These are phyloP conservation scores for Phymorhynchus buccinoides DNA, from an alignment of 1,140 invertebrate genomes.

Conservation along the genomic window DNA sequence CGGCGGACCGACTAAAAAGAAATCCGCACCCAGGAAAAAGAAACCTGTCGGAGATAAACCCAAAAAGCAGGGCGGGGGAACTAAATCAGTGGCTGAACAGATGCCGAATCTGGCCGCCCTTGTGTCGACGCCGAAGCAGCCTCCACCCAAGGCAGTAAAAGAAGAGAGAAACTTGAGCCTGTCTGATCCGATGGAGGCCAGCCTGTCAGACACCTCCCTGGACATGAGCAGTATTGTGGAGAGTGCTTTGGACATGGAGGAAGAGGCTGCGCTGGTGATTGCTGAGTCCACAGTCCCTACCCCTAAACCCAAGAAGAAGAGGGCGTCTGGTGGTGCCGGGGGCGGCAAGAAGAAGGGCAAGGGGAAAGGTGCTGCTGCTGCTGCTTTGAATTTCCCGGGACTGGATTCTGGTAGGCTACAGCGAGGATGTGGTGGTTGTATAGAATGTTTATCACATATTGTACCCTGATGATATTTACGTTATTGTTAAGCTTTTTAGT, in stretches of 20 bases:
- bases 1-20: constrained; percentile 15
- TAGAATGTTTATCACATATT: no score
- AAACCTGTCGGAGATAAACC: constrained; percentile 45
- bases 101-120: constrained; percentile 52
- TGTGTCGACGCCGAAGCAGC: constrained; percentile 29
- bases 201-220: constrained; percentile 31
- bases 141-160: constrained; percentile 11
- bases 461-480: no score
- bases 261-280: constrained; percentile 50
- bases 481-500: no score
- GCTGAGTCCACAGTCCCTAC: constrained; percentile 32
- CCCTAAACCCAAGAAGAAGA: constrained; percentile 35
- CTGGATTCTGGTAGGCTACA: not conserved
- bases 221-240: constrained; percentile 36
- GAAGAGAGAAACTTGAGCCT: not conserved
- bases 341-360: constrained; percentile 44
- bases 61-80: constrained; percentile 19
- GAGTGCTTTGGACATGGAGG: constrained; percentile 44
- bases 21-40: constrained; percentile 30
- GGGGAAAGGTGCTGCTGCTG: not conserved
- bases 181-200: constrained; percentile 17
- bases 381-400: not conserved
- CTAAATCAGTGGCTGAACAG: constrained; percentile 37
- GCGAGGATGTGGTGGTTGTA: not conserved
- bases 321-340: not conserved